Base-by-base conservation (phyloP, 1,140 invertebrate species). In the Oryzaephilus surinamensis region DNA sequence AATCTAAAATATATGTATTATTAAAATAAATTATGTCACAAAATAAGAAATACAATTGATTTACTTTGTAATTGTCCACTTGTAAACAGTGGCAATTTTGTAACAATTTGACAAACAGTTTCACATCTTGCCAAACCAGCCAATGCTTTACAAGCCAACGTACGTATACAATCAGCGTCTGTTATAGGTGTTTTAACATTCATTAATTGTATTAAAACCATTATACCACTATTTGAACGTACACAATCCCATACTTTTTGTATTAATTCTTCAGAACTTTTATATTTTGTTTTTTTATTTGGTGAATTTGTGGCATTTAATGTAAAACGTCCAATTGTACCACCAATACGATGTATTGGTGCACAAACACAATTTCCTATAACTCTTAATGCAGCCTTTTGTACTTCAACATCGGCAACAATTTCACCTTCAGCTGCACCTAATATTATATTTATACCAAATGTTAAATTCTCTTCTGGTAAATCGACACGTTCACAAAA, bases 301-400 rank as follows among this genome's bases (percentile, higher is more conserved):
- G 73, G 72, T 0, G 79, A 81, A 23, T 72, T 74, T 11, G 64
- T 72, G 32, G 35, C 16, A 11, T 38, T 43, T 3, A 58, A 53
- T 19, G 71, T 79, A 55, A 76, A 81, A 29, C 82, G 64, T 0
- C 72, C 72, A 1, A 82, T 69, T 32, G 68, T 74, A 27, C 74
- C 75, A 29, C 74, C 74, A 39, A 76, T 84, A 59, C 85, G 74
- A 42, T 83, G 74, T 11, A 89, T 76, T 0, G 92, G 90, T 8
- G 87, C 87, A 66, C 91, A 96, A 3, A 95, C 87, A 65, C 89
- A 93, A 59, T 94, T 95, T 28, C 90, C 83, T 16, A 97, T 71
- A 6, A 92, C 81, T 48, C 81, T 76, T 0, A 97, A 65, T 0
- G 92, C 91, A 0, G 91, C 81, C 55, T 87, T 84, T 57, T 94